Evolutionary conservation across 2,797 vertebrate genomes (phyloP).

Genomic region (Alectoris magna): DNA sequence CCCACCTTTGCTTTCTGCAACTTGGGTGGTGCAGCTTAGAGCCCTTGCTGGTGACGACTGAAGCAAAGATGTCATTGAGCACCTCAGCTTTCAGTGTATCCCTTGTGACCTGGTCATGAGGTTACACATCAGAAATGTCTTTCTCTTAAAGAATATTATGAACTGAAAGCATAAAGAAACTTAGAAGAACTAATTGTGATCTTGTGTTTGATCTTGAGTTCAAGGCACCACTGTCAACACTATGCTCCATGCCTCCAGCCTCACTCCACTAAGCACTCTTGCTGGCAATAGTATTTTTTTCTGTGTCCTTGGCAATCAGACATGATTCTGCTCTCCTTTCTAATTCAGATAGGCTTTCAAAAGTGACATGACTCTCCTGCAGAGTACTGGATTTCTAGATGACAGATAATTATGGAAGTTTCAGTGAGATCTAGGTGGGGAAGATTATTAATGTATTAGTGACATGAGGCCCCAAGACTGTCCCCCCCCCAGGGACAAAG

Average conservation of each 20-base stretch:
- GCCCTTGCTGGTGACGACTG: no score
- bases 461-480: background rate
- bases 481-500: conserved; percentile 44
- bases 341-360: conserved; percentile 17
- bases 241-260: background rate
- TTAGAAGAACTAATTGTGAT: background rate
- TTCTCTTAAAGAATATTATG: background rate
- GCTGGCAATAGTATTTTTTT: background rate
- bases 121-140: background rate
- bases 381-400: background rate
- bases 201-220: conserved; percentile 6
- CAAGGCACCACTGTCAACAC: background rate
- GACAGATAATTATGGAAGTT: conserved; percentile 40
- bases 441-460: conserved; percentile 11
- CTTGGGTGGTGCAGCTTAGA: no score
- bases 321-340: background rate
- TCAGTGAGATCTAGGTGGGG: background rate
- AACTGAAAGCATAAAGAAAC: background rate
- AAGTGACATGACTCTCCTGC: background rate
- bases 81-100: no score
- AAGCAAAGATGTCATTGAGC: no score
- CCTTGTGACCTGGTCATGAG: no score
- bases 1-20: no score
- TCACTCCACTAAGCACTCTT: background rate
- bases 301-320: conserved; percentile 32